Conservation (phyloP, 2,113 vertebrate genomes). For the Prolemur simus region DNA sequence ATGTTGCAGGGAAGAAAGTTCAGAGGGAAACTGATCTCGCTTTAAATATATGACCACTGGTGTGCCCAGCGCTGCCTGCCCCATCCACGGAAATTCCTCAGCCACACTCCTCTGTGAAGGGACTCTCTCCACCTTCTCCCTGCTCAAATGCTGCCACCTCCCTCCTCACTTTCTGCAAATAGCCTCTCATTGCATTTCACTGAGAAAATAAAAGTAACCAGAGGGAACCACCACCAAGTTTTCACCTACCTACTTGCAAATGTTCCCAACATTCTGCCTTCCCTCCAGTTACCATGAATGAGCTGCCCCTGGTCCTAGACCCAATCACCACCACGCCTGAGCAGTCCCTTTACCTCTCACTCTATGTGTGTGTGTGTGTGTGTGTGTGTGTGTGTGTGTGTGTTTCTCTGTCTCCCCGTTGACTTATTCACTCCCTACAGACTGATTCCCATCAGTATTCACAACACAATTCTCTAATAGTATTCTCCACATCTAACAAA, state of each 20-base stretch:
- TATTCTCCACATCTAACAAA: neutral
- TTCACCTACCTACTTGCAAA: neutral
- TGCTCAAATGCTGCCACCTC: neutral
- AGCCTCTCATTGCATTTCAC: neutral
- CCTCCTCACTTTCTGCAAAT: neutral
- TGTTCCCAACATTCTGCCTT: neutral
- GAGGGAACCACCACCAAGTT: neutral
- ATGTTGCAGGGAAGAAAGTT: neutral
- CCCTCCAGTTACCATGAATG: neutral
- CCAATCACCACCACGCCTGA: neutral
- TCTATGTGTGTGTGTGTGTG: neutral
- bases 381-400: neutral
- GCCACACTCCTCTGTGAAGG: neutral
- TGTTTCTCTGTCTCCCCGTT: neutral
- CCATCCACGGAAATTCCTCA: neutral
- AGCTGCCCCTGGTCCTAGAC: neutral
- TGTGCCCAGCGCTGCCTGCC: neutral
- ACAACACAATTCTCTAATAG: neutral
- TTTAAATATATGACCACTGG: neutral
- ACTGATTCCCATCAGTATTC: neutral
- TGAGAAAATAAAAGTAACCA: neutral
- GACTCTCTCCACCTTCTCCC: neutral
- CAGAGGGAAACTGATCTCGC: neutral
- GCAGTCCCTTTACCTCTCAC: neutral
- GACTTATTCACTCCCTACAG: neutral